Evolutionary conservation across 2,888 invertebrate species (phyloP).

Genomic region (Lydus trimaculatus): DNA sequence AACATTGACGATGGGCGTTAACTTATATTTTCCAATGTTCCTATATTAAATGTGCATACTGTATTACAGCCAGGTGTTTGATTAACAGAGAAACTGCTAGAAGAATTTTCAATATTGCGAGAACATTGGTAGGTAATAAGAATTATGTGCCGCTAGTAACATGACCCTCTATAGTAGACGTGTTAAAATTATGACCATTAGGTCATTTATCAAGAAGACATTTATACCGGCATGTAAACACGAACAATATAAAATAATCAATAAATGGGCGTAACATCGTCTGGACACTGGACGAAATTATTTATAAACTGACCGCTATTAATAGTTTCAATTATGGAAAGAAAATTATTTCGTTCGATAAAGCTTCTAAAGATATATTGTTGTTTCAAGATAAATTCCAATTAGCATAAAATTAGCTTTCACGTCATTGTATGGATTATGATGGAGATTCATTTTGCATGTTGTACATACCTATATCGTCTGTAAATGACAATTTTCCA

Average conservation of each 20-base stretch:
- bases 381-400: no score
- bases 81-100: not conserved
- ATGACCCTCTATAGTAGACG: not conserved
- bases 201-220: not conserved
- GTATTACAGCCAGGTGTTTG: not conserved
- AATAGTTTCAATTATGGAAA: not conserved
- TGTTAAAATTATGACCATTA: not conserved
- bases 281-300: conserved; percentile 1
- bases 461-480: not conserved
- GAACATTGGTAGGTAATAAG: not conserved
- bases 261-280: conserved; percentile 9
- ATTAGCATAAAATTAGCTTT: not conserved
- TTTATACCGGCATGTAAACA: conserved; percentile 2
- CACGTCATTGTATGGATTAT: not conserved
- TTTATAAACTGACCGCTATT: not conserved
- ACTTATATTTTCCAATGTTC: no score
- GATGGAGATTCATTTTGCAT: not conserved
- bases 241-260: conserved; percentile 2
- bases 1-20: no score
- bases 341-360: not conserved
- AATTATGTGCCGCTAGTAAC: not conserved
- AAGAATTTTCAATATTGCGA: not conserved
- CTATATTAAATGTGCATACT: no score
- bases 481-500: conserved; percentile 3
- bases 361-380: not conserved